Conservation (phyloP, 2,113 vertebrate species). For the Strigops habroptila region DNA sequence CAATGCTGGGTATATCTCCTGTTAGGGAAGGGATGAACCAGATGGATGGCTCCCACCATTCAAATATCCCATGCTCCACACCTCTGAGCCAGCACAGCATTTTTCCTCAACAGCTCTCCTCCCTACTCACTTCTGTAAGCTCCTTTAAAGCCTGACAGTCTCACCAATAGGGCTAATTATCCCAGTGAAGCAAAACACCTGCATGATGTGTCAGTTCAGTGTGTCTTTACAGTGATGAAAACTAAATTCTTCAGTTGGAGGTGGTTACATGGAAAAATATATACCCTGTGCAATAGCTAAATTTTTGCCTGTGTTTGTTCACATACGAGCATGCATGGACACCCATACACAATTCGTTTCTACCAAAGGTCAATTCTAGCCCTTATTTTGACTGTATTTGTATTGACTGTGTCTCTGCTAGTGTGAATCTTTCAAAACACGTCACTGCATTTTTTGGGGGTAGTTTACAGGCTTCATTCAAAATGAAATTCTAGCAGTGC, state of each 20-base stretch:
- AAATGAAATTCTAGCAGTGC: not conserved
- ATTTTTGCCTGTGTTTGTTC: not conserved
- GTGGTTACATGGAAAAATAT: not conserved
- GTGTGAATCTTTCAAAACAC: not conserved
- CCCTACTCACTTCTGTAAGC: not conserved
- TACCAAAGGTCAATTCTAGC: not conserved
- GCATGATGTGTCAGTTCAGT: not conserved
- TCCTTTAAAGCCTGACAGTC: not conserved
- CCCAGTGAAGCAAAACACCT: not conserved
- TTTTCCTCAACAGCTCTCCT: not conserved
- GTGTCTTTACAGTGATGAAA: not conserved
- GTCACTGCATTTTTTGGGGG: not conserved
- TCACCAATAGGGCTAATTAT: not conserved
- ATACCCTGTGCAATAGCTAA: not conserved
- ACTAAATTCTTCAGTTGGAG: not conserved
- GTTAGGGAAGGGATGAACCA: not conserved
- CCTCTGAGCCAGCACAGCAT: not conserved
- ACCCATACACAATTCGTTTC: not conserved
- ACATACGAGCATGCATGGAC: not conserved
- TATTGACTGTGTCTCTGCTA: not conserved
- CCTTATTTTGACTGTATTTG: not conserved
- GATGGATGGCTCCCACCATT: not conserved
- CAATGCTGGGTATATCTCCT: not conserved
- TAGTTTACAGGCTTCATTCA: not conserved
- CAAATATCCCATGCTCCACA: not conserved